Evolutionary conservation across 1,140 invertebrate species (phyloP), one percentile per base, ranked within the genome.

Genomic region (Drosophila navojoa): DNA sequence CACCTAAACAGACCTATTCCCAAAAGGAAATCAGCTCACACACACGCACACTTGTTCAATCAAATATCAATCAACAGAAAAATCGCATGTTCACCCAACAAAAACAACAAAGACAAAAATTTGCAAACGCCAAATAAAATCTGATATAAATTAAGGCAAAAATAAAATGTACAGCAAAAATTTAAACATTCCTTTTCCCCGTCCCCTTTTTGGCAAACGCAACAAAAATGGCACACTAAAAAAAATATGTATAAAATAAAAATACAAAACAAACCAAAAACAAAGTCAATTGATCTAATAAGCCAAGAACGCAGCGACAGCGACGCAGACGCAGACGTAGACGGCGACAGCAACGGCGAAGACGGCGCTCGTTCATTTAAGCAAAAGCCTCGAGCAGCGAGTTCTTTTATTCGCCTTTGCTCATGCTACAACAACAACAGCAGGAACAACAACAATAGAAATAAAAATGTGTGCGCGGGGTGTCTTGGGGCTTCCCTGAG

Each of bases 241-340:
- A 25, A 44, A 68, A 75, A 74, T 45, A 45, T 7, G 9, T 45
- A 45, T 59, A 63, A 69, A 54, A 80, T 63, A 62, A 77, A 77
- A 84, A 80, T 63, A 62, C 68, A 77, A 84, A 11, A 69, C 35
- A 57, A 67, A 74, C 74, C 79, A 77, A 68, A 72, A 77, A 73
- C 74, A 80, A 79, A 84, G 55, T 79, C 81, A 85, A 85, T 87
- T 86, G 71, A 87, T 86, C 82, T 87, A 87, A 81, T 86, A 81
- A 86, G 81, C 78, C 74, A 81, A 78, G 69, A 85, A 77, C 71
- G 76, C 77, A 53, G 19, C 15, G 40, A 50, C 55, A 42, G 63
- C 60, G 68, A 16, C 42, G 15, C 13, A n/a, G 42, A n/a, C 40
- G 13, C 5, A 5, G n/a, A 42, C 42, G 42, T 0, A 7, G 15